Evolutionary conservation across 2,113 vertebrate genomes (phyloP).

Genomic region (Sander lucioperca): DNA sequence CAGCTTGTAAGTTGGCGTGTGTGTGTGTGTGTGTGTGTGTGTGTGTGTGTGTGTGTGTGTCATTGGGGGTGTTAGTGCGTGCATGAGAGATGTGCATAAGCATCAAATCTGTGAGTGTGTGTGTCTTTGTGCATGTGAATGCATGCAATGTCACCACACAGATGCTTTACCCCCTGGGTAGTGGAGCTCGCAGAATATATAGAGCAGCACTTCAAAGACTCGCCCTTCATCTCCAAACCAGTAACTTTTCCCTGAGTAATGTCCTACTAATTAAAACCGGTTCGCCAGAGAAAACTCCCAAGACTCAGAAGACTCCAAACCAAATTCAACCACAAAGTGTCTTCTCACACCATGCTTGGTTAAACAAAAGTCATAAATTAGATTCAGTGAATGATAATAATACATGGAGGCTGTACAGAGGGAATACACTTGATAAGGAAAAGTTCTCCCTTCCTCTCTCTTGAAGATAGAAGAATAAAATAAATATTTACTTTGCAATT

Average conservation of each 20-base stretch:
- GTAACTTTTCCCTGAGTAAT: constrained; percentile 73
- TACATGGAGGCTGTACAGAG: constrained; percentile 19
- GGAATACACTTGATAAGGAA: constrained; percentile 28
- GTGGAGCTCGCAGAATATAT: constrained; percentile 73
- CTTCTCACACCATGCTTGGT: constrained; percentile 52
- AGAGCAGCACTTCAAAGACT: constrained; percentile 82
- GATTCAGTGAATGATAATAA: constrained; percentile 65
- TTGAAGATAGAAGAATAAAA: constrained; percentile 14
- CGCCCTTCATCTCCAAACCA: constrained; percentile 83
- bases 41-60: constrained; percentile 24
- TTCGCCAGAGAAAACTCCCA: constrained; percentile 59
- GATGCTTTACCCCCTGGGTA: constrained; percentile 72
- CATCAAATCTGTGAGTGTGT: constrained; percentile 23
- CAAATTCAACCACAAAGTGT: constrained; percentile 66
- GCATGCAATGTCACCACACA: constrained; percentile 72
- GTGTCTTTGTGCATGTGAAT: constrained; percentile 56
- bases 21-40: constrained; percentile 21
- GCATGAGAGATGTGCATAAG: constrained; percentile 34
- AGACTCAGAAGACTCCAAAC: constrained; percentile 48
- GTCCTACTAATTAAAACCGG: constrained; percentile 76
- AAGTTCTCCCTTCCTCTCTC: constrained; percentile 32
- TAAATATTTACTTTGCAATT: constrained; percentile 29
- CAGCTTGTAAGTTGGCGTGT: constrained; percentile 67
- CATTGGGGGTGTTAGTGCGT: constrained; percentile 35
- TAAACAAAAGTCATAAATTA: constrained; percentile 71